Evolutionary conservation across 1,140 invertebrate genomes (phyloP), one percentile per base, ranked within the genome.

Genomic region (Ruditapes philippinarum): DNA sequence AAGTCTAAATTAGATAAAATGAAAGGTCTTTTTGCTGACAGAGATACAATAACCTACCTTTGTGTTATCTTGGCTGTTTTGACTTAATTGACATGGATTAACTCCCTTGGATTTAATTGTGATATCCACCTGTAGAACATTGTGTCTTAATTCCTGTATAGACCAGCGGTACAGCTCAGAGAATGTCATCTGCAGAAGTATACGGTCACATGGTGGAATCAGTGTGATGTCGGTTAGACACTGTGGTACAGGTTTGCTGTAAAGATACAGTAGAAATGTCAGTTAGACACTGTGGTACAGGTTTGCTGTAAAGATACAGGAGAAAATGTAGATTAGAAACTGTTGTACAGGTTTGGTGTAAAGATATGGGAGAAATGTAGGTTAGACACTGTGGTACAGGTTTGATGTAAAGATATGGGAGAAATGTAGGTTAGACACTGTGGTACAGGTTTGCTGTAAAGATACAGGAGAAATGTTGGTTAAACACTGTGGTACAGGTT

Each of bases 201-300:
- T 97, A 93, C 98, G 97, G 80, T 98, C 97, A 92, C 97, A 98
- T 0, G 98, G 98, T 19, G 97, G 98, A 36, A 98, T 97, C 22
- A 98, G 91, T 54, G 97, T 97, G 9, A 98, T 96, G 92, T 98
- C 97, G 17, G 97, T 96, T 14, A 98, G 93, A 90, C 97, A 97
- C 90, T 97, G 95, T 19, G 96, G 95, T 7, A 96, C 91, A 14
- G 94, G 92, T 9, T 91, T 90, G 90, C 95, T 95, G 94, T 78
- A 93, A 89, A 14, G 42, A 76, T 60, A 65, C n/a, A n/a, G n/a
- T n/a, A n/a, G n/a, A n/a, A n/a, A 98, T 96, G 92, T 98, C 97
- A 17, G 97, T 96, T 14, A 98, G 93, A 90, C 97, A 97, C 90
- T 97, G 95, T 19, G 96, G 95, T 7, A 96, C 91, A 14, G 94